Evolutionary conservation across 64 coral and sea anemone genomes (phyloP).

Genomic region (Dendrophyllia cribrosa): DNA sequence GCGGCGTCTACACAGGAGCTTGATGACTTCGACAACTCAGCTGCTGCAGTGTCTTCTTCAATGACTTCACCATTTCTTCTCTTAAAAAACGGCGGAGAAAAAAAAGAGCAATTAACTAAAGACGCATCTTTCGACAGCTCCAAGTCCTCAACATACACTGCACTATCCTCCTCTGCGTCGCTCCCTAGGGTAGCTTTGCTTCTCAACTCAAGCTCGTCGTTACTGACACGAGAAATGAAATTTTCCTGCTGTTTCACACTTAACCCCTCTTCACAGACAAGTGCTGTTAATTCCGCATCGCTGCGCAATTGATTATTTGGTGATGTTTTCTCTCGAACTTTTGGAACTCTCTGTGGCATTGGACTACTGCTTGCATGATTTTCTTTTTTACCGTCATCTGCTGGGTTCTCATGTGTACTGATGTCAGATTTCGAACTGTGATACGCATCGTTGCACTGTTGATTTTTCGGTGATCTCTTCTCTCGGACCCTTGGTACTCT

Average conservation of each 20-base stretch:
- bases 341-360: constrained; percentile 10
- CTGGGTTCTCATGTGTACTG: too few species aligned
- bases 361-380: neutral
- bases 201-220: neutral
- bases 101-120: neutral
- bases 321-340: neutral
- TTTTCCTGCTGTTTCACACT: neutral
- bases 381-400: too few species aligned
- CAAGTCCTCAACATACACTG: neutral
- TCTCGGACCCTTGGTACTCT: neutral
- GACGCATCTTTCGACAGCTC: neutral
- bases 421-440: too few species aligned
- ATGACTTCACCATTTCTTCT: neutral
- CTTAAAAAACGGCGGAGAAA: neutral
- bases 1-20: neutral
- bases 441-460: neutral
- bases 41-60: neutral
- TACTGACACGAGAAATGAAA: neutral
- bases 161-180: neutral
- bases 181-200: neutral
- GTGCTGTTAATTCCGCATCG: neutral
- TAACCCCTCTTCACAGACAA: neutral
- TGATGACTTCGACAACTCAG: neutral
- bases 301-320: neutral
- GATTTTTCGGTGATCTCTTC: neutral